Conservation (phyloP, 2,888 invertebrate species). For the Watsonalla binaria region DNA sequence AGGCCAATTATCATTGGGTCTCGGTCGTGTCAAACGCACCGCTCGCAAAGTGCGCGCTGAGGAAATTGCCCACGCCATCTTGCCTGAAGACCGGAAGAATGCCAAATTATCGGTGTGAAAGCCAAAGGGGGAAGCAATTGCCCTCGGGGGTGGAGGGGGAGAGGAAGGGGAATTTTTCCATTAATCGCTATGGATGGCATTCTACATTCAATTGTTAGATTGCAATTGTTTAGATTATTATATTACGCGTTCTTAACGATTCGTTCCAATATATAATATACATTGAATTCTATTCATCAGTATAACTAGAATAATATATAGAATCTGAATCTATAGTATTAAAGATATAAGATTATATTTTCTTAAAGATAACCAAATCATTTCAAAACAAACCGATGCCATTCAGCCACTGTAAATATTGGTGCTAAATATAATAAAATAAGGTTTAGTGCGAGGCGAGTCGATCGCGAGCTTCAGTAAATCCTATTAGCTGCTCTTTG, state of each 20-base stretch:
- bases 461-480: slow-evolving; percentile 17
- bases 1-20: slow-evolving; percentile 34
- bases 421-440: slow-evolving; percentile 4
- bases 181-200: slow-evolving; percentile 1
- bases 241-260: too few relatives aligned
- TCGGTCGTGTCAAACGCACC: slow-evolving; percentile 45
- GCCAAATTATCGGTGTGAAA: slow-evolving; percentile 38
- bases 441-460: slow-evolving; percentile 17
- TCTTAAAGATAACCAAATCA: neutral
- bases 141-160: neutral
- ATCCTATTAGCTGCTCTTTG: slow-evolving; percentile 61
- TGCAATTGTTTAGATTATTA: neutral
- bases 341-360: too few relatives aligned
- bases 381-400: neutral
- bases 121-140: neutral
- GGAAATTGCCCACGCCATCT: slow-evolving; percentile 59
- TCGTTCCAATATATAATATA: too few relatives aligned
- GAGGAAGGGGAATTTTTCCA: slow-evolving; percentile 5
- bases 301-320: too few relatives aligned
- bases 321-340: too few relatives aligned
- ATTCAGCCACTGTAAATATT: neutral
- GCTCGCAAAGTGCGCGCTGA: slow-evolving; percentile 33
- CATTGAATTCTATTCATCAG: too few relatives aligned
- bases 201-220: slow-evolving; percentile 17
- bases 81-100: slow-evolving; percentile 44